Conservation (phyloP, 2,888 invertebrate genomes). For the Cephus sareptanus region DNA sequence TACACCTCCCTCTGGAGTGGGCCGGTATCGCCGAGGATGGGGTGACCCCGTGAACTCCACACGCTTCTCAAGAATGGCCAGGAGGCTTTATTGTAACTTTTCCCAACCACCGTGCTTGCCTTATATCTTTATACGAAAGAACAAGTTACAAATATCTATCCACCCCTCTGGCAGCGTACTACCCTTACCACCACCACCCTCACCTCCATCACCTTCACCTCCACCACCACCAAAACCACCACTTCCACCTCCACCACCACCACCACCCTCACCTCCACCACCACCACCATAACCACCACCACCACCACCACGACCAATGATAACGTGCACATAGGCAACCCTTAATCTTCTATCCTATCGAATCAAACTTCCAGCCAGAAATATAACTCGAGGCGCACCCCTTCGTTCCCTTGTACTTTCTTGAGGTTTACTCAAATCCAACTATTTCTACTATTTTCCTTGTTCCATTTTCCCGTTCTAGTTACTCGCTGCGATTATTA, state of each 20-base stretch:
- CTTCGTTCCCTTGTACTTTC: background rate
- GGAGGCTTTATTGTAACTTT: conserved; percentile 1
- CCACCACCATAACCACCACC: background rate
- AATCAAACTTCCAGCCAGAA: background rate
- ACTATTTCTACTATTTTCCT: too few relatives aligned
- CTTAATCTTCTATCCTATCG: background rate
- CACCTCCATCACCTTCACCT: too few relatives aligned
- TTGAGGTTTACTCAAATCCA: background rate
- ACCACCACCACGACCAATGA: background rate
- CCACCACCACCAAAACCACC: background rate
- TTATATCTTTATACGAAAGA: conserved; percentile 10
- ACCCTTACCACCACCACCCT: background rate
- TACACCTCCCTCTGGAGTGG: background rate
- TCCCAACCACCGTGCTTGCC: background rate
- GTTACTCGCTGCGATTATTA: too few relatives aligned
- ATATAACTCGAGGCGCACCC: background rate
- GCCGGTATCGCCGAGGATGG: background rate
- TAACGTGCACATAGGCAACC: background rate
- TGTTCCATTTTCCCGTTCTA: too few relatives aligned
- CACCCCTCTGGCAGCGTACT: background rate
- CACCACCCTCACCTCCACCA: background rate
- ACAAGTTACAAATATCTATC: conserved; percentile 17
- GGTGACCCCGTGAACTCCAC: background rate
- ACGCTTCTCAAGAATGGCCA: background rate
- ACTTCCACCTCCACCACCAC: rapidly evolving